These are phyloP conservation scores for Schizopygopsis pylzovi DNA, from an alignment of 2,797 vertebrate species.

Conservation along the genomic window DNA sequence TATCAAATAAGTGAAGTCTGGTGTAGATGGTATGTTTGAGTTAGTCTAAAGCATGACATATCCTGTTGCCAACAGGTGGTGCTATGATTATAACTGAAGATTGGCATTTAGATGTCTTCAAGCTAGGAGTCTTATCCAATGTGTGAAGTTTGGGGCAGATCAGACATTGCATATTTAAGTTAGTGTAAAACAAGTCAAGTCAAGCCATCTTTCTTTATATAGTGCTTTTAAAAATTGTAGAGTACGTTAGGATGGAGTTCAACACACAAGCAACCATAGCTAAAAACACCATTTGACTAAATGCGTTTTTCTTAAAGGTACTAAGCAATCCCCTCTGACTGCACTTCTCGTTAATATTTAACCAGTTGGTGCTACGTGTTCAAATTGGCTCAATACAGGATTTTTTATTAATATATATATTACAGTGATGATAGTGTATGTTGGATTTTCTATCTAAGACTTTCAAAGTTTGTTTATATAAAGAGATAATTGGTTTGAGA, in stretches of 20 bases:
- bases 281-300: background rate
- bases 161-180: background rate
- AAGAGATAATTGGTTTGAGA: background rate
- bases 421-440: background rate
- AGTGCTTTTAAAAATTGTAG: background rate
- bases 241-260: background rate
- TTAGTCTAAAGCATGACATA: too few species aligned
- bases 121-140: background rate
- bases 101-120: background rate
- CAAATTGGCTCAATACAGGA: background rate
- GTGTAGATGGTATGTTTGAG: too few species aligned
- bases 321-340: background rate
- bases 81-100: background rate
- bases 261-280: background rate
- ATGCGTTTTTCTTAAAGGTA: background rate
- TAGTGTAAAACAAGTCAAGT: too few species aligned
- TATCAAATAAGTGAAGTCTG: too few species aligned
- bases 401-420: too few species aligned
- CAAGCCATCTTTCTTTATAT: too few species aligned
- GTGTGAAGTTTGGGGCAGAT: background rate
- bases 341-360: background rate
- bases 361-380: background rate
- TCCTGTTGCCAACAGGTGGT: too few species aligned
- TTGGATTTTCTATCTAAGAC: too few species aligned
- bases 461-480: background rate